Conservation (phyloP, 1,140 invertebrate genomes). For the fruit fly (Drosophila melanogaster) region DNA sequence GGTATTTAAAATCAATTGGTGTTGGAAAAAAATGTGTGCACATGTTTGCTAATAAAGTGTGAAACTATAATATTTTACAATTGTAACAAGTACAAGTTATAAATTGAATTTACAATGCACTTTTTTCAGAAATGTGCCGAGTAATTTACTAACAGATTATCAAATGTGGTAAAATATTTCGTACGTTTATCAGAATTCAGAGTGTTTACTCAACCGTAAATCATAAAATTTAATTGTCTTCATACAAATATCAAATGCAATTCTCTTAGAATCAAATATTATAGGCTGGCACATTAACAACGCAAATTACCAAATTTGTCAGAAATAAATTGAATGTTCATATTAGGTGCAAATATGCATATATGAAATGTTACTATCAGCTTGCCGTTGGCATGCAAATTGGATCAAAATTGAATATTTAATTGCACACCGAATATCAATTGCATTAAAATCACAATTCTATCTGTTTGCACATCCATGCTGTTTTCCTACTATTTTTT, state of each 20-base stretch:
- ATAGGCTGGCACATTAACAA: neutral
- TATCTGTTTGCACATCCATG: constrained; percentile 12
- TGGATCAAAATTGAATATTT: neutral
- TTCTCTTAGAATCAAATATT: neutral
- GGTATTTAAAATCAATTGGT: too few species aligned
- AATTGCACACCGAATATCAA: constrained; percentile 13
- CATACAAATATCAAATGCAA: neutral
- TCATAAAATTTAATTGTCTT: neutral
- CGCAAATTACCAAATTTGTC: neutral
- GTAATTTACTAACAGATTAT: too few species aligned
- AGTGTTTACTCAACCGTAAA: too few species aligned
- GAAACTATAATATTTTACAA: too few species aligned
- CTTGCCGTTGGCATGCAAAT: neutral
- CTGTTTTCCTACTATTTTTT: neutral
- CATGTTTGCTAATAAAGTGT: too few species aligned
- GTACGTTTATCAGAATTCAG: too few species aligned
- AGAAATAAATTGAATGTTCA: neutral
- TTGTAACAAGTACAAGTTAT: too few species aligned
- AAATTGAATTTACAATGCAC: too few species aligned
- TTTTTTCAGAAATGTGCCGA: too few species aligned
- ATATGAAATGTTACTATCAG: neutral
- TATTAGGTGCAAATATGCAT: neutral
- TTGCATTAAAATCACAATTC: constrained; percentile 33
- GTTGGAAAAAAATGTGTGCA: too few species aligned
- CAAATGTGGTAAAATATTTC: too few species aligned